Conservation (phyloP, 2,888 invertebrate genomes). For the Erebia epiphron region DNA sequence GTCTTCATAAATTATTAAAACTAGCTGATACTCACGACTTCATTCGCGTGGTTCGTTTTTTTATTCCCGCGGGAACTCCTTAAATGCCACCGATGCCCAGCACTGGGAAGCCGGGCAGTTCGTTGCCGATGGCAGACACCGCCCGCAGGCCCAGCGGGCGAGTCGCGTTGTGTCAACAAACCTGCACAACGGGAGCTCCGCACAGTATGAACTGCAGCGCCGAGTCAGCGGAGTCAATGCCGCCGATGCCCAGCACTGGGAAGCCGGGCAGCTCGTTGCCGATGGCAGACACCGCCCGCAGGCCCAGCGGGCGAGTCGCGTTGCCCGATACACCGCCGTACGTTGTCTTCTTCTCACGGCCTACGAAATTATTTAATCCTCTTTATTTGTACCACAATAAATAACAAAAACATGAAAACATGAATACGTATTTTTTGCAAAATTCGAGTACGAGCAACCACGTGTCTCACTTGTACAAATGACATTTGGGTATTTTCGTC, state of each 20-base stretch:
- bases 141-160: slow-evolving; percentile 96
- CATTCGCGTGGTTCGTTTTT: no score
- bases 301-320: slow-evolving; percentile 96
- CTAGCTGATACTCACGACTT: no score
- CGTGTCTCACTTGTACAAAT: no score
- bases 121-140: slow-evolving; percentile 93
- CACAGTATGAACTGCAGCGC: slow-evolving; percentile 97
- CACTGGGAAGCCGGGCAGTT: slow-evolving; percentile 94
- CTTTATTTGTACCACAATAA: no score
- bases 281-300: slow-evolving; percentile 95
- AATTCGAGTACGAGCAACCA: no score
- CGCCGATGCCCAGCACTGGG: slow-evolving; percentile 97
- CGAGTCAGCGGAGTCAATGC: slow-evolving; percentile 97
- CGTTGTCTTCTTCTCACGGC: slow-evolving; percentile 89
- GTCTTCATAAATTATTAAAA: no score
- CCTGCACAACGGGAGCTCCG: slow-evolving; percentile 96
- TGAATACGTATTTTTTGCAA: no score
- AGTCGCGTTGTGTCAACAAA: slow-evolving; percentile 76
- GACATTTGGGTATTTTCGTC: no score
- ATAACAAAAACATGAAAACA: no score
- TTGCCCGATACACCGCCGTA: slow-evolving; percentile 98
- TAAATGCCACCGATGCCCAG: slow-evolving; percentile 97
- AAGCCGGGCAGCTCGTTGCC: slow-evolving; percentile 92
- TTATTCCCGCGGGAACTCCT: no score
- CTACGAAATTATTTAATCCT: slow-evolving; percentile 44